Percentiles rank a stretch among this genome's conserved stretches.
phyloP scores from a whole-genome alignment of 2,797 vertebrate species.

The Artibeus lituratus region DNA sequence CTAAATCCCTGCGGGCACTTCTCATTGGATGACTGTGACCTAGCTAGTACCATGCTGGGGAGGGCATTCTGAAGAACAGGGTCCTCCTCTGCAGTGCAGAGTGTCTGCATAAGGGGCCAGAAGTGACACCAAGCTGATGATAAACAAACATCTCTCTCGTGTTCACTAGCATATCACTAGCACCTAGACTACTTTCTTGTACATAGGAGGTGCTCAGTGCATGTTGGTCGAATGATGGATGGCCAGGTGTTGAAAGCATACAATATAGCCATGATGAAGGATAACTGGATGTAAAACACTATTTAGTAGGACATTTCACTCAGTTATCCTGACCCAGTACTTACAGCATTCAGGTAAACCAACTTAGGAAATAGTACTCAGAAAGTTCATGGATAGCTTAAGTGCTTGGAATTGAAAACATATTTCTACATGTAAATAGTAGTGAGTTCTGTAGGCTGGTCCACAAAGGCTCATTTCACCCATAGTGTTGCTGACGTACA shows the following conservation, averaged over 20 bases:
- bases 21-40: neutral
- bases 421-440: constrained; percentile 40
- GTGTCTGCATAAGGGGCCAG: neutral
- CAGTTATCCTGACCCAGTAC: constrained; percentile 25
- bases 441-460: constrained; percentile 8
- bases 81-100: neutral
- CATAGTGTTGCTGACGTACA: constrained; percentile 16
- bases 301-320: constrained; percentile 5
- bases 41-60: too few species aligned
- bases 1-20: neutral
- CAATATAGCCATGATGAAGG: neutral
- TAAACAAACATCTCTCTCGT: neutral
- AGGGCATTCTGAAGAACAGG: neutral
- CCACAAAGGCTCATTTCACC: constrained; percentile 48
- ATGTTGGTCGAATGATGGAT: neutral
- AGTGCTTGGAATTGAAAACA: constrained; percentile 53
- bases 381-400: constrained; percentile 29
- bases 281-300: neutral
- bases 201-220: neutral
- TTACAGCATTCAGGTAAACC: constrained; percentile 15
- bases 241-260: neutral
- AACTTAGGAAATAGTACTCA: constrained; percentile 18
- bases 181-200: neutral
- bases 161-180: neutral
- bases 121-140: neutral